Percentiles rank a stretch among this genome's conserved stretches.
Evolutionary conservation across 2,888 invertebrate genomes (phyloP).

Genomic region (Eilema sororculum): DNA sequence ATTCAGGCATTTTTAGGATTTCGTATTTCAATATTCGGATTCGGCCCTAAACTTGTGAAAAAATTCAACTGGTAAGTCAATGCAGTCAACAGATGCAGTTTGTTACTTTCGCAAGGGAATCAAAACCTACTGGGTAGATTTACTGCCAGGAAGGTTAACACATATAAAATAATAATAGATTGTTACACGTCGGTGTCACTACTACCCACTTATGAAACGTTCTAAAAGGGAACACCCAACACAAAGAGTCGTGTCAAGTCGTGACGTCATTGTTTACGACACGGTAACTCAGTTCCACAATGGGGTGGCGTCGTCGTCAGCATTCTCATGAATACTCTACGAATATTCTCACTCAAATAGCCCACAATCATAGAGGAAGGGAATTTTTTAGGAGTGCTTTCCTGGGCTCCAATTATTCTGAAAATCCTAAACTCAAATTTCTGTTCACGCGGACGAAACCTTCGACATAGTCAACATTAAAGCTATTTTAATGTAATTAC

Average conservation of each 20-base stretch:
- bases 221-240: constrained; percentile 38
- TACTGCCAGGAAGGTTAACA: neutral
- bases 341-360: neutral
- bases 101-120: too few species aligned
- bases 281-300: constrained; percentile 21
- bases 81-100: neutral
- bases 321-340: neutral
- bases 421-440: too few species aligned
- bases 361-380: neutral
- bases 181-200: constrained; percentile 30
- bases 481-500: too few species aligned
- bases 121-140: too few species aligned
- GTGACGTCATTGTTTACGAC: constrained; percentile 33
- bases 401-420: too few species aligned
- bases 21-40: too few species aligned
- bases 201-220: constrained; percentile 28
- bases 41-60: too few species aligned
- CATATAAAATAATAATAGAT: neutral
- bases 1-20: too few species aligned
- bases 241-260: constrained; percentile 34
- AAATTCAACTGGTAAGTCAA: too few species aligned
- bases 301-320: neutral
- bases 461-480: too few species aligned
- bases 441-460: too few species aligned
- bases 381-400: too few species aligned